Evolutionary conservation across 2,113 vertebrate genomes (phyloP), one percentile per base, ranked within the genome.

Genomic region (Dicerorhinus sumatrensis): DNA sequence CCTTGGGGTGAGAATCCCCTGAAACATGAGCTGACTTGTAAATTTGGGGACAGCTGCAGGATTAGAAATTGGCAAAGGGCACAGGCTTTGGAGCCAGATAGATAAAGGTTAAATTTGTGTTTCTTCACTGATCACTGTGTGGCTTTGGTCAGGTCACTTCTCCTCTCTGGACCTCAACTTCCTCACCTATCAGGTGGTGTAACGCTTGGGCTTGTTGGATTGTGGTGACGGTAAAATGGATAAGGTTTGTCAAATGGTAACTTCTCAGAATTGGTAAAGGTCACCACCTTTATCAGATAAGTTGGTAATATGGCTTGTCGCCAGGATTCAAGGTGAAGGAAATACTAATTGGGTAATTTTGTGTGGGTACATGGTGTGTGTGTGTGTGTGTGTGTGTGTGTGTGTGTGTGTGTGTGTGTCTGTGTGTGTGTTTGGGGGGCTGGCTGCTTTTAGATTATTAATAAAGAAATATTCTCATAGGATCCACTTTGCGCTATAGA

Each of bases 101-200:
- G 42, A 23, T 4, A 0, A 5, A 42, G n/a, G 14, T 23, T 2
- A 10, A 2, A 1, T 20, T 4, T 9, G 0, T 1, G 0, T n/a
- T 6, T 16, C 39, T 5, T 6, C 56, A 4, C 31, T 0, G 17
- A 51, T 31, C 39, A 48, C 39, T 10, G 10, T 36, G 33, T 29
- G 67, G 18, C 58, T 33, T 36, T 1, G 25, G 56, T 46, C 10
- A 8, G 39, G 48, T 60, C 36, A 13, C n/a, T 14, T 10, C 16
- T 23, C 5, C 63, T 58, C 63, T 42, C n/a, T 21, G 16, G 82
- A 65, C 79, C 36, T 46, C 42, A 21, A 2, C 23, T 21, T 51
- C 31, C 67, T 48, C 31, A 0, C 17, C 65, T 21, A 10, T 27
- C 21, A 36, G 13, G 9, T 6, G 20, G 31, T n/a, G 21, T 3